A percentile compares a stretch with the other conserved stretches of the same genome.
Conservation (phyloP, 1,140 invertebrate genomes). For the Dufourea novaeangliae region DNA sequence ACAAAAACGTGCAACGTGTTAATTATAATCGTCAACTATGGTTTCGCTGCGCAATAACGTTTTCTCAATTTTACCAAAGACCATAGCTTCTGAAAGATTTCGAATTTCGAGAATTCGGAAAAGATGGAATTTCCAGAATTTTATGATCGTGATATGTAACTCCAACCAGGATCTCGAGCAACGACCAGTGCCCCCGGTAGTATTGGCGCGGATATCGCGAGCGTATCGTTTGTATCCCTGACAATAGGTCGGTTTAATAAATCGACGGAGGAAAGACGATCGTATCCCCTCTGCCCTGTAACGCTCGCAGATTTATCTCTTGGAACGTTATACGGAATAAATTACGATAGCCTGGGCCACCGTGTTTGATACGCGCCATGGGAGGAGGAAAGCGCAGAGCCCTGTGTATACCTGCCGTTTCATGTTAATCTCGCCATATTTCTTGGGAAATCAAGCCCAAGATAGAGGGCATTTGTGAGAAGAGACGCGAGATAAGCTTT, state of each 20-base stretch:
- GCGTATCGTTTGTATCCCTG: constrained; percentile 24
- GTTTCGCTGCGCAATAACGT: no score
- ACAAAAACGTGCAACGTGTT: no score
- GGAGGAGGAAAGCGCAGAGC: background rate
- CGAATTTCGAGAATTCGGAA: no score
- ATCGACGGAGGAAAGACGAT: constrained; percentile 7
- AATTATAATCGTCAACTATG: no score
- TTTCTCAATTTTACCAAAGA: no score
- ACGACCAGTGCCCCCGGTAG: no score
- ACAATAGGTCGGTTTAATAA: constrained; percentile 22
- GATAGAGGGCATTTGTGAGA: background rate
- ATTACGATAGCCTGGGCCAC: constrained; percentile 42
- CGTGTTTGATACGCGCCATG: constrained; percentile 8
- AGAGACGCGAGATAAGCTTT: background rate
- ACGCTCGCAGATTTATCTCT: constrained; percentile 40
- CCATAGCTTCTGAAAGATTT: no score
- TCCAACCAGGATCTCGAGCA: no score
- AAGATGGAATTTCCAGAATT: no score
- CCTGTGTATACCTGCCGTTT: background rate
- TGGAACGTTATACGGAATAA: constrained; percentile 47
- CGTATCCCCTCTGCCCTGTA: background rate
- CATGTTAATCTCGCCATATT: constrained; percentile 29
- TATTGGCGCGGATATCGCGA: no score
- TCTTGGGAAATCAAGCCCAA: constrained; percentile 7
- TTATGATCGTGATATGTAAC: no score